Base-by-base conservation (phyloP, 2,113 vertebrate genomes). In the Corydoras sp. region DNA sequence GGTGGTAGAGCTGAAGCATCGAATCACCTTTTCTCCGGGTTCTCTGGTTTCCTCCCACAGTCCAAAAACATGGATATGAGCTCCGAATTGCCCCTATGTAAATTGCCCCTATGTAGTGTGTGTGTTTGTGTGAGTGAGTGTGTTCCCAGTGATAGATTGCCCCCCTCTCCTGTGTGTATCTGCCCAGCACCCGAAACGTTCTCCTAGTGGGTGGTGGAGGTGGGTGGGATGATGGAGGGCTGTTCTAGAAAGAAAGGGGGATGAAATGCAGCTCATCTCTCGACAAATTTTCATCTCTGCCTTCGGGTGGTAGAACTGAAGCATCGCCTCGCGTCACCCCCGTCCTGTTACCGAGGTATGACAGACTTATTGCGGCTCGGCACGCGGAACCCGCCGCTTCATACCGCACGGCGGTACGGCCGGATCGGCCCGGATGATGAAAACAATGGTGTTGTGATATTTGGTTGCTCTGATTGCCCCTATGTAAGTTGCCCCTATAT, bases 401-500 rank as follows among this genome's bases (percentile, higher is more conserved):
- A 71, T 74, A 62, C 58, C 60, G 63, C 72, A 43, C 35, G 4
- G 35, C 35, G 2, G 4, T 43, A 43, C 7, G 35, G 35, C 35
- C 2, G 35, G 2, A 43, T 43, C 4, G 4, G 35, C 7, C 4
- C 7, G 7, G 35, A 43, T 43, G 35, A 59, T 65, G 24, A 83
- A 83, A 88, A 82, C 86, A 87, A 82, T 85, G 86, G 82, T 89
- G 86, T 86, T 86, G 85, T 86, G 84, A n/a, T n/a, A n/a, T n/a
- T n/a, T n/a, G n/a, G n/a, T n/a, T n/a, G n/a, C n/a, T n/a, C n/a
- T n/a, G n/a, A n/a, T n/a, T n/a, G n/a, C n/a, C n/a, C n/a, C n/a
- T n/a, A n/a, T n/a, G n/a, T n/a, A n/a, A n/a, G n/a, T n/a, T n/a
- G n/a, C n/a, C n/a, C n/a, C n/a, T n/a, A n/a, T n/a, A n/a, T n/a